Base-by-base conservation (phyloP, 2,797 vertebrate genomes). In the Paramormyrops hopkinsi region DNA sequence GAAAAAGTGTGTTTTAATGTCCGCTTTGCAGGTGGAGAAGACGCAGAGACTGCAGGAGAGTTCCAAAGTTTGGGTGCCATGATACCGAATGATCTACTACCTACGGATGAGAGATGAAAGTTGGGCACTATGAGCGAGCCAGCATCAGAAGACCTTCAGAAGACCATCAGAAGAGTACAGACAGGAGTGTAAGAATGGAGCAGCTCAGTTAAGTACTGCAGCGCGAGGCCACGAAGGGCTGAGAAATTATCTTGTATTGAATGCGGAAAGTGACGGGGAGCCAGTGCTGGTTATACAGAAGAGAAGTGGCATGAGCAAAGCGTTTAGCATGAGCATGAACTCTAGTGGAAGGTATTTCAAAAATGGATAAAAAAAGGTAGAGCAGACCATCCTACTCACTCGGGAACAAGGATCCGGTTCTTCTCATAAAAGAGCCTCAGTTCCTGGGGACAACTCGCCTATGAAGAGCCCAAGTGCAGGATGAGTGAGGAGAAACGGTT, bases 381-480 rank as follows among this genome's bases (percentile, higher is more conserved):
- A 11, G 29, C 12, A 54, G 44, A 6, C 51, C 22, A 46, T 33
- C 22, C 19, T 44, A 88, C 86, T 88, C 96, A 99, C 98, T 97
- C 97, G 89, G 98, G 98, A 91, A 97, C 96, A 89, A 99, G 96
- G 90, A 95, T 97, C 93, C 97, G 98, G 95, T 98, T 99, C 95
- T 99, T 99, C 92, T 99, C 98, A 93, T 99, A 99, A 94, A 99
- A 99, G 95, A 98, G 97, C 95, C 98, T 96, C 94, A 99, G 93
- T 93, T 99, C 98, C 94, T 99, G 98, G 91, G 98, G 98, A 93
- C 98, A 99, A 93, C 97, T 99, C 54, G 98, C 98, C 98, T 99
- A 92, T 90, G 90, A 88, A 93, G 88, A 90, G n/a, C 22, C 83
- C 29, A 84, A 65, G 50, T 12, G 48, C 41, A 37, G 6, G 1